Conservation (phyloP, 2,888 invertebrate genomes). For the Autographa pulchrina region DNA sequence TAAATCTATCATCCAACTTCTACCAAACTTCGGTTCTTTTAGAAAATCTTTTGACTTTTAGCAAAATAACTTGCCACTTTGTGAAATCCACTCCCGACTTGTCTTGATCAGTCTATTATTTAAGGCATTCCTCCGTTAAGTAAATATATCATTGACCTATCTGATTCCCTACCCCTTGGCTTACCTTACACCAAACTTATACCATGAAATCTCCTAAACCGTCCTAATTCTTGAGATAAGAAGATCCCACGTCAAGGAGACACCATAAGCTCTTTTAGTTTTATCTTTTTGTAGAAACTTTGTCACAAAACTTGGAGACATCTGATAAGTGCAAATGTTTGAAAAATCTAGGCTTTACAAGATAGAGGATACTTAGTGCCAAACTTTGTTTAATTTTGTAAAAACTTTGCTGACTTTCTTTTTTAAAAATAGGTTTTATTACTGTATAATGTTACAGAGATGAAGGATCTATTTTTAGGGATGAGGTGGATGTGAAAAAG, state of each 20-base stretch:
- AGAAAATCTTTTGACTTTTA: no score
- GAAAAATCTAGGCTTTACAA: constrained; percentile 2
- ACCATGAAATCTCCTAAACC: neutral
- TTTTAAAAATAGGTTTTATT: no score
- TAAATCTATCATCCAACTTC: no score
- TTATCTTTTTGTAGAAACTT: neutral
- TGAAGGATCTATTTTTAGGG: no score
- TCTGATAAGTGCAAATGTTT: neutral
- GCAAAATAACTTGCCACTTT: no score
- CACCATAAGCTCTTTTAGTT: constrained; percentile 8
- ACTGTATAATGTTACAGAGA: no score
- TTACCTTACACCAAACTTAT: neutral
- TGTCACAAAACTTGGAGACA: neutral
- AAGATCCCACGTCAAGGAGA: neutral
- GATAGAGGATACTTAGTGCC: neutral
- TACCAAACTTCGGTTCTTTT: no score
- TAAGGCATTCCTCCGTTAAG: neutral
- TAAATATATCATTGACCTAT: constrained; percentile 2
- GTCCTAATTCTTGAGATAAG: neutral
- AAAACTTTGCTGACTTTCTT: neutral
- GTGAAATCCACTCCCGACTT: neutral
- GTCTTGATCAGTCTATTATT: neutral
- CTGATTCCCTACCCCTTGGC: neutral
- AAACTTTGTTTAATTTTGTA: neutral
- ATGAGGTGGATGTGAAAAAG: no score